Evolutionary conservation across 2,113 vertebrate genomes (phyloP).

Genomic region (Xerus inauris): DNA sequence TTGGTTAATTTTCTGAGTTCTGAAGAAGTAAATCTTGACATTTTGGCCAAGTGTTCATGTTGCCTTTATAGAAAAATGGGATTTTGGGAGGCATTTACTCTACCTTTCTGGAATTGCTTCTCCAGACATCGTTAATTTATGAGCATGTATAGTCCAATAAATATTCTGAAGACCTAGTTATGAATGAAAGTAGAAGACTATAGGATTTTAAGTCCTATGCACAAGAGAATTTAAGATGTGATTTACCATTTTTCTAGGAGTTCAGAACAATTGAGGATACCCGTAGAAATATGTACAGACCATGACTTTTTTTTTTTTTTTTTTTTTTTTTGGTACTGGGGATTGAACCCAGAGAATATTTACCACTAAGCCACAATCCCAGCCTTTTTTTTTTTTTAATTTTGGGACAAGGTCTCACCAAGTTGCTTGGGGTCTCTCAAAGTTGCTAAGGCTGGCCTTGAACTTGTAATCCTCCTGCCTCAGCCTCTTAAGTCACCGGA

Average conservation of each 20-base stretch:
- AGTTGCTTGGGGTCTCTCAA: no score
- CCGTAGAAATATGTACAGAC: neutral
- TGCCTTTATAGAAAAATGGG: slow-evolving; percentile 27
- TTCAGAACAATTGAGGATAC: neutral
- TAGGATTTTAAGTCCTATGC: slow-evolving; percentile 2
- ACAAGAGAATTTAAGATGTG: neutral
- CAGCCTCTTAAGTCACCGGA: no score
- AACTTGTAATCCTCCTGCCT: no score
- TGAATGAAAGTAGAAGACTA: neutral
- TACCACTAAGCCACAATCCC: no score
- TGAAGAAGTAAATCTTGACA: slow-evolving; percentile 16
- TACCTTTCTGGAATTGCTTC: slow-evolving; percentile 40
- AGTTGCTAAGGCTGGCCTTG: no score
- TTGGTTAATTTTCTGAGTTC: neutral
- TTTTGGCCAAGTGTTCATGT: neutral
- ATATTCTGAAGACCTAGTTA: slow-evolving; percentile 27
- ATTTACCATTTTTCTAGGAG: neutral
- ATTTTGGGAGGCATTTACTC: neutral
- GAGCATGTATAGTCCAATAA: slow-evolving; percentile 14
- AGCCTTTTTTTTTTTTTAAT: no score
- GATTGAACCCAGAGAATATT: no score
- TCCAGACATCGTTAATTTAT: slow-evolving; percentile 40
- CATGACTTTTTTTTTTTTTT: no score
- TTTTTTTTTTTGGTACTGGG: no score
- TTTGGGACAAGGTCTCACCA: no score